Evolutionary conservation across 2,888 invertebrate species (phyloP), one percentile per base, ranked within the genome.

Genomic region (Pachycephus smyrnensis): DNA sequence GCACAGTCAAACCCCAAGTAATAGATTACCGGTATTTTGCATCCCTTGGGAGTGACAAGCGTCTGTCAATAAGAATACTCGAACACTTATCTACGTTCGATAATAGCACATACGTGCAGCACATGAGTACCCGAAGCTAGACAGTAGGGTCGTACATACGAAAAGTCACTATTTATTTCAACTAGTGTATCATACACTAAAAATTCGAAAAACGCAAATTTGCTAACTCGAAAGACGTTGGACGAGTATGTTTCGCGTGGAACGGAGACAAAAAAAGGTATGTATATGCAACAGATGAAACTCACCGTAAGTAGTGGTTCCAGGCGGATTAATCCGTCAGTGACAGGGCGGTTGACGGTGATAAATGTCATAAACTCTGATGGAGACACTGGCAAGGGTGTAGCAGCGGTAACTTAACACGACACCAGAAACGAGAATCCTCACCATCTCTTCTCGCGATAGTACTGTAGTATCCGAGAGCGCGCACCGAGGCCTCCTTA

Each of bases 251-350:
- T 9, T 55, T 55, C 9, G 9, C 9, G 23, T 23, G 6, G 1
- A 6, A 1, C 9, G 23, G 23, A 6, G 2, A 55, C 1, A 23
- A 37, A 55, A 23, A 6, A 40, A 23, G 12, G 15, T 9, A 55
- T 9, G 23, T 40, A 15, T 15, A 0, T 40, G 40, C 55, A 55
- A 55, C 55, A 77, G 77, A 76, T 73, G 33, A 76, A 83, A 89
- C 89, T 89, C 88, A 89, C 89, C 89, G 84, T 85, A 84, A 89
- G 90, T 89, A 90, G 91, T 89, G 89, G 89, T 88, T 89, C 87
- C 89, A 85, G 80, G 80, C 83, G 75, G 83, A 81, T 84, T 86
- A 86, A 88, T 88, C 88, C 89, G 87, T 89, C 86, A 88, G 86
- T 84, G 84, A 83, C 73, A 78, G 75, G 32, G 11, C 31, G 32